Percentiles rank a stretch among this genome's conserved stretches.
Conservation (phyloP, 2,888 invertebrate species). For the Drosophila borborema region DNA sequence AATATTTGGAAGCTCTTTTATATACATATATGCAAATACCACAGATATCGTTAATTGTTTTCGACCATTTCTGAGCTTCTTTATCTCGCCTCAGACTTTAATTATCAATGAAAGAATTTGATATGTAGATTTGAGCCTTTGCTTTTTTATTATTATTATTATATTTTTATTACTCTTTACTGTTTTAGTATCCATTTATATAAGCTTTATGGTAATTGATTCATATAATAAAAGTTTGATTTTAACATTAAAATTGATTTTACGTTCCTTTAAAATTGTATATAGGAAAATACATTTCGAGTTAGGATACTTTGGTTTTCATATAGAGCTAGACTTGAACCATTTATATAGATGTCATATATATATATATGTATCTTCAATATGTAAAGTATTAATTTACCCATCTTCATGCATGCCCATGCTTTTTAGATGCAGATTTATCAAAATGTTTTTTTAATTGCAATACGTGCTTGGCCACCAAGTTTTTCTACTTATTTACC, state of each 20-base stretch:
- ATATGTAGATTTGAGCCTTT: not conserved
- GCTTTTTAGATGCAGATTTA: constrained; percentile 1
- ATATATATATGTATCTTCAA: not conserved
- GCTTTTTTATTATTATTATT: too few relatives aligned
- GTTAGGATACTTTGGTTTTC: too few relatives aligned
- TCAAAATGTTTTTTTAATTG: constrained; percentile 5
- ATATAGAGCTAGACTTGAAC: too few relatives aligned
- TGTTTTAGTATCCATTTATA: too few relatives aligned
- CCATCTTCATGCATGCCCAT: constrained; percentile 10
- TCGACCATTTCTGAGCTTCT: not conserved
- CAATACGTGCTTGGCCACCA: constrained; percentile 13
- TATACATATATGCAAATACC: not conserved
- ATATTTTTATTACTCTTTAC: too few relatives aligned
- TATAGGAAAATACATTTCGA: too few relatives aligned
- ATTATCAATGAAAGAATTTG: not conserved
- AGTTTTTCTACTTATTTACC: constrained; percentile 5
- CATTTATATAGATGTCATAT: too few relatives aligned
- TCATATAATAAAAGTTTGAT: not conserved
- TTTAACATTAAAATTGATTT: too few relatives aligned
- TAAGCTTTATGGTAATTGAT: too few relatives aligned
- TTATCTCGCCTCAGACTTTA: not conserved
- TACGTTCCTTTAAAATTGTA: too few relatives aligned
- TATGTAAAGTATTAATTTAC: constrained; percentile 1
- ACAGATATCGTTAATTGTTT: not conserved
- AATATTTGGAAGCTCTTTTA: not conserved